Percentiles rank a stretch among this genome's conserved stretches.
Conservation (phyloP, 1,140 invertebrate species). For the Heliconius hewitsoni region DNA sequence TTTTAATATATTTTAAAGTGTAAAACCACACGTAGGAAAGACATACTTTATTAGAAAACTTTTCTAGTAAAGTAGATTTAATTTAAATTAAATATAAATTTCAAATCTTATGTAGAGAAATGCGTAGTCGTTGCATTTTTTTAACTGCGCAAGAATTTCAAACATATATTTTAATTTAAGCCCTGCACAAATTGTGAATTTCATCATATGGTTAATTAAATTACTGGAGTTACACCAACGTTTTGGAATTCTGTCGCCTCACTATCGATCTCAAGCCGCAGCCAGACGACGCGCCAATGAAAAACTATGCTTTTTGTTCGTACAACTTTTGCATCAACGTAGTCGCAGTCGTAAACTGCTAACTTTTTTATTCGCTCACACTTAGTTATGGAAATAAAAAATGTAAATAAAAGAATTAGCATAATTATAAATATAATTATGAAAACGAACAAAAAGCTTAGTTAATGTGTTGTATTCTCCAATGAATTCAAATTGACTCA, state of each 20-base stretch:
- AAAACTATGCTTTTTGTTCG: slow-evolving; percentile 71
- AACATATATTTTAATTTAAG: neutral
- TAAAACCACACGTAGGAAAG: too few relatives aligned
- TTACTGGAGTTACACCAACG: slow-evolving; percentile 35
- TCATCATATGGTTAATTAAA: slow-evolving; percentile 19
- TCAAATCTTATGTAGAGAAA: neutral
- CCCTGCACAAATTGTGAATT: neutral
- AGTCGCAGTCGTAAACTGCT: slow-evolving; percentile 18
- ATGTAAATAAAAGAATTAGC: slow-evolving; percentile 19
- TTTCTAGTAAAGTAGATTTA: too few relatives aligned
- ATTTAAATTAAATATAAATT: neutral
- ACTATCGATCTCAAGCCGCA: slow-evolving; percentile 63
- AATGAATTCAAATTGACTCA: neutral
- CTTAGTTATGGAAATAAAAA: slow-evolving; percentile 57
- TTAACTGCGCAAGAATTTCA: neutral
- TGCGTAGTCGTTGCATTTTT: neutral
- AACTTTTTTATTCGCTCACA: neutral
- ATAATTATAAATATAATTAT: neutral
- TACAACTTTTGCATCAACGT: slow-evolving; percentile 50
- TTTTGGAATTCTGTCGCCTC: slow-evolving; percentile 41
- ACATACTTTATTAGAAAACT: too few relatives aligned
- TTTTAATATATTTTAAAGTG: too few relatives aligned
- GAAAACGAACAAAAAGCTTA: neutral
- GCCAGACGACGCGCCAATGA: slow-evolving; percentile 70
- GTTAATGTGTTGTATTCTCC: neutral